Base-by-base conservation (phyloP, 1,140 invertebrate species). In the Stenopsyche tienmushanensis region DNA sequence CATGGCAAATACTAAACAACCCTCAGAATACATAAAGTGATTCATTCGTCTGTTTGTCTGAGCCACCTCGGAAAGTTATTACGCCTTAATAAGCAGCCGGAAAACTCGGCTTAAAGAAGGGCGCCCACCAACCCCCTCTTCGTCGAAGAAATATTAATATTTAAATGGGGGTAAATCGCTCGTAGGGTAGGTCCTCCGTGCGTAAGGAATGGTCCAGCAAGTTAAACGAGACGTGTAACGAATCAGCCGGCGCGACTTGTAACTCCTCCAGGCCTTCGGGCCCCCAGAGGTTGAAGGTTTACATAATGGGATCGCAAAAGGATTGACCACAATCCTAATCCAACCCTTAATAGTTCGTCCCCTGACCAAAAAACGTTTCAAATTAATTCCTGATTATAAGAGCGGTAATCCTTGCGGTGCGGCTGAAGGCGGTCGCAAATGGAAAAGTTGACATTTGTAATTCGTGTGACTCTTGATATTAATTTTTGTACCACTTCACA, bases 191-290 rank as follows among this genome's bases (percentile, higher is more conserved):
- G 42, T 26, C 9, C 41, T 58, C 64, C 44, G 64, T 50, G 64
- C 59, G 60, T 39, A 52, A 63, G 60, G 57, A 67, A 64, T 59
- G 66, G 53, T 39, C 53, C 66, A 45, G 62, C 41, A 62, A 42
- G 55, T 39, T 54, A 45, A 57, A 25, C 58, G 57, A 53, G 66
- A 59, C 62, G 66, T 54, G 55, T 18, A 23, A 1, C 24, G 42
- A 57, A 29, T 29, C 34, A 57, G 7, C 49, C 15, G 42, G 20
- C 24, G 64, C 23, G 8, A 8, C 23, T 47, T 34, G 17, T 50
- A 50, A 50, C 10, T 25, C 49, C 7, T 8, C 5, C 3, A 21
- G 5, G 44, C 8, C 7, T 47, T 47, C 44, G 23, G 26, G n/a
- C 10, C 41, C 18, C 10, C 18, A 55, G 49, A 24, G 24, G 25